Evolutionary conservation across 2,797 vertebrate genomes (phyloP), one percentile per base, ranked within the genome.

Genomic region (Sebastes hopkinsi): DNA sequence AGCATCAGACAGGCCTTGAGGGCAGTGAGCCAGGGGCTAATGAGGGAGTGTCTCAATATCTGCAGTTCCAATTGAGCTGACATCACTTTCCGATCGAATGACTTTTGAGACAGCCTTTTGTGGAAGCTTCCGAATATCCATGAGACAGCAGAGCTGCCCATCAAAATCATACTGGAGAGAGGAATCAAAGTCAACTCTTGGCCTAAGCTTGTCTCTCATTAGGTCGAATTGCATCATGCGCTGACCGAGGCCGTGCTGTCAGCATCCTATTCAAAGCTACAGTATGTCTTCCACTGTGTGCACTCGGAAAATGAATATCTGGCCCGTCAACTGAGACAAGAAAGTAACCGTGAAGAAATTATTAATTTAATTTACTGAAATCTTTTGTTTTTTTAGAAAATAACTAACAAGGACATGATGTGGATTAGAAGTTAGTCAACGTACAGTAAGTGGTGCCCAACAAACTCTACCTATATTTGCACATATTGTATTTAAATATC

Each of bases 161-260:
- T 84, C 77, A 84, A 78, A 81, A 70, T 81, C 68, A 62, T 54
- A 38, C 75, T 20, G n/a, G 56, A 60, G 55, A 70, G 58, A n/a
- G 42, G 81, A 89, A 78, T 84, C 71, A 82, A 76, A 77, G 77
- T 69, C 74, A 23, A 59, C 38, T 67, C 67, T 73, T 69, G 75
- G 75, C 81, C 77, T n/a, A 2, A 66, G 75, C 62, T 76, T 68
- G 75, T 78, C 70, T 54, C 81, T 85, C 72, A 84, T 89, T 89
- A 86, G 46, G 59, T 25, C 34, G 16, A 79, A 81, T 38, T 68
- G 71, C 73, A 72, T 80, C 27, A 67, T 61, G 13, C 1, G 4
- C 72, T 73, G 55, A 84, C 56, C 2, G 30, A 69, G 59, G 66
- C 32, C 22, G 0, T 34, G 55, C 64, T 54, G 75, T 75, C 77